Percentiles rank a stretch among this genome's conserved stretches.
Evolutionary conservation across 1,140 invertebrate genomes (phyloP).

Genomic region (Riptortus pedestris): DNA sequence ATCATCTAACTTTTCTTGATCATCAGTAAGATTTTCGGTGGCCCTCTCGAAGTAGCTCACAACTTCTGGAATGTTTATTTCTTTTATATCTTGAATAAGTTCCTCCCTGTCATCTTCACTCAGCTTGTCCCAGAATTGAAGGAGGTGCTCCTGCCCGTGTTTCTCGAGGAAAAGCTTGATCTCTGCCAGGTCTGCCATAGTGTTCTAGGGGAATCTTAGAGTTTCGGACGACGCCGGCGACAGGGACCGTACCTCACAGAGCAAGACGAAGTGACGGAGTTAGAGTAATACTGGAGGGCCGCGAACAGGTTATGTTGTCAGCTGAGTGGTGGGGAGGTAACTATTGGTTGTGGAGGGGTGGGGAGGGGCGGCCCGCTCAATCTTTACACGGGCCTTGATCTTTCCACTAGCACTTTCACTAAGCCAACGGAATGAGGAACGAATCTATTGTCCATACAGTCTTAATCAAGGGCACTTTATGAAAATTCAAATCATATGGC

Average conservation of each 20-base stretch:
- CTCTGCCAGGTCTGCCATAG: slow-evolving; percentile 37
- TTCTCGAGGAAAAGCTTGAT: slow-evolving; percentile 36
- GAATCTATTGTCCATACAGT: not conserved
- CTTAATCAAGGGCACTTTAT: not conserved
- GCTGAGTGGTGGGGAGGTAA: not conserved
- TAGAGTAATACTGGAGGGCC: not conserved
- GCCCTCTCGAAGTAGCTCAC: slow-evolving; percentile 55
- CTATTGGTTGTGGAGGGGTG: not conserved
- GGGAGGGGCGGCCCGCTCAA: not conserved
- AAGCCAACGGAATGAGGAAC: not conserved
- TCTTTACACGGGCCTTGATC: slow-evolving; percentile 7
- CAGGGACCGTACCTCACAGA: not conserved
- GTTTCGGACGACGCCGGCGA: too few species aligned
- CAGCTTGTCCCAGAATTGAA: slow-evolving; percentile 72
- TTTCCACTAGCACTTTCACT: slow-evolving; percentile 9
- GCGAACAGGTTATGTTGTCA: slow-evolving; percentile 12
- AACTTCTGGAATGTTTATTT: slow-evolving; percentile 55
- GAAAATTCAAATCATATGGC: not conserved
- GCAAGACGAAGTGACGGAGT: not conserved
- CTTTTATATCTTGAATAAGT: slow-evolving; percentile 49
- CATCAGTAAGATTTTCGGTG: slow-evolving; percentile 44
- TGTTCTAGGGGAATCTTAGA: not conserved
- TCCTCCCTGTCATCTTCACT: slow-evolving; percentile 49
- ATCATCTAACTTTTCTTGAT: slow-evolving; percentile 59
- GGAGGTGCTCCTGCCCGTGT: slow-evolving; percentile 67